A percentile compares a stretch with the other conserved stretches of the same genome.
These are phyloP conservation scores for Holocentrus rufus DNA, from an alignment of 2,797 vertebrate genomes.

Conservation along the genomic window DNA sequence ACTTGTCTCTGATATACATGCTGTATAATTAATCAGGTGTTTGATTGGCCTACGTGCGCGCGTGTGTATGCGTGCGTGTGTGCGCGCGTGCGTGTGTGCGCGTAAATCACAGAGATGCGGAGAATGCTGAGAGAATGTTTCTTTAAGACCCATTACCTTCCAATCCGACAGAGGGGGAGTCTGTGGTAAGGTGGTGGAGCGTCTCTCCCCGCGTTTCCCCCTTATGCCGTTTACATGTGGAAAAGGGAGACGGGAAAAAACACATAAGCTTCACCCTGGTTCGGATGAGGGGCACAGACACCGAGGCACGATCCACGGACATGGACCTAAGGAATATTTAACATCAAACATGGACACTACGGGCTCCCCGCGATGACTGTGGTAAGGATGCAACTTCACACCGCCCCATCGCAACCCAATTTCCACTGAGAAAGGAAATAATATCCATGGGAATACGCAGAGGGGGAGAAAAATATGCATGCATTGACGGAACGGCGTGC, in stretches of 20 bases:
- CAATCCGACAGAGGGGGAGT: constrained; percentile 77
- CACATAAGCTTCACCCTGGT: constrained; percentile 36
- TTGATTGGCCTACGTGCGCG: constrained; percentile 62
- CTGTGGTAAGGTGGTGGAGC: constrained; percentile 77
- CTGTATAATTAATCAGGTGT: constrained; percentile 70
- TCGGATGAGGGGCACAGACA: constrained; percentile 61
- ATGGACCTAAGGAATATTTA: constrained; percentile 75
- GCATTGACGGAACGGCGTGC: constrained; percentile 28
- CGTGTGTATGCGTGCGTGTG: constrained; percentile 49
- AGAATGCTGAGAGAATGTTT: constrained; percentile 82
- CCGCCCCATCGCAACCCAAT: constrained; percentile 69
- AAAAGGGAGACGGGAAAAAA: constrained; percentile 47
- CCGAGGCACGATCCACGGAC: constrained; percentile 58
- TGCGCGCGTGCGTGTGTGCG: constrained; percentile 23
- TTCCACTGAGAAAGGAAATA: constrained; percentile 39
- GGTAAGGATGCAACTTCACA: constrained; percentile 81
- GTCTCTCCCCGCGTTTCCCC: constrained; percentile 70
- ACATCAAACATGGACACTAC: constrained; percentile 71
- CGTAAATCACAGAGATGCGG: constrained; percentile 79
- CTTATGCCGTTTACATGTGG: constrained; percentile 78
- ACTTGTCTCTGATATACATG: constrained; percentile 39
- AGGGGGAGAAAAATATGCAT: constrained; percentile 35
- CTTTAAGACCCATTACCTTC: constrained; percentile 85
- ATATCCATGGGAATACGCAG: constrained; percentile 15
- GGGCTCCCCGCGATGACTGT: constrained; percentile 72